Base-by-base conservation (phyloP, 2,888 invertebrate species). In the Amorpha juglandis region DNA sequence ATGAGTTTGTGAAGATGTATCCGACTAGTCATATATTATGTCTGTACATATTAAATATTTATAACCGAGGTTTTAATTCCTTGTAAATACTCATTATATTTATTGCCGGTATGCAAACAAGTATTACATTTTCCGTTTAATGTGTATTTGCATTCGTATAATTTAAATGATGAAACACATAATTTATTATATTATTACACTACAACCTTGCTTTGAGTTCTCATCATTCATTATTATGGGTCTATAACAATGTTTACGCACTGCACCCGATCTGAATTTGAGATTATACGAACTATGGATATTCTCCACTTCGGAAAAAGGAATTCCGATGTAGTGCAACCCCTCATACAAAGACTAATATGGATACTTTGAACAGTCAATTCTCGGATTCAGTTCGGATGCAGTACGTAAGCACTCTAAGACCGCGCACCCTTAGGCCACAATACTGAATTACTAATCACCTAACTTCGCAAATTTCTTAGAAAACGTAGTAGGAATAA, bases 41-140 rank as follows among this genome's bases (percentile, higher is more conserved):
- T 11, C 38, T 35, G 16, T 16, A 38, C 55, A 55, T 55, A 55
- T 38, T 55, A 55, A 35, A 16, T 55, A 35, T 42, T 58, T 58
- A 53, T 53, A 33, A 53, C 6, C 35, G n/a, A 19, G 38, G 11
- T 55, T 38, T 58, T 58, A 19, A 58, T 42, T 58, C 16, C 35
- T 53, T 35, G 33, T 45, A 45, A 45, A 45, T 19, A 9, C 4
- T 58, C 9, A 3, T 38, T 33, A 16, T 55, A 16, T 55, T 55
- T 55, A 38, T 35, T 38, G 16, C 8, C 16, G 16, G 55, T 55
- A 55, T 55, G 55, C 35, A 16, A 55, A 55, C 38, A 35, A 27
- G 27, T 16, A 16, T 38, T 53, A 35, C 35, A 14, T n/a, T 19
- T 19, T 16, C 35, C 8, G 35, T 33, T 19, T 1, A 58, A 19